A percentile compares a stretch with the other conserved stretches of the same genome.
phyloP scores from a whole-genome alignment of 2,113 vertebrate genomes.

The Enhydra lutris region DNA sequence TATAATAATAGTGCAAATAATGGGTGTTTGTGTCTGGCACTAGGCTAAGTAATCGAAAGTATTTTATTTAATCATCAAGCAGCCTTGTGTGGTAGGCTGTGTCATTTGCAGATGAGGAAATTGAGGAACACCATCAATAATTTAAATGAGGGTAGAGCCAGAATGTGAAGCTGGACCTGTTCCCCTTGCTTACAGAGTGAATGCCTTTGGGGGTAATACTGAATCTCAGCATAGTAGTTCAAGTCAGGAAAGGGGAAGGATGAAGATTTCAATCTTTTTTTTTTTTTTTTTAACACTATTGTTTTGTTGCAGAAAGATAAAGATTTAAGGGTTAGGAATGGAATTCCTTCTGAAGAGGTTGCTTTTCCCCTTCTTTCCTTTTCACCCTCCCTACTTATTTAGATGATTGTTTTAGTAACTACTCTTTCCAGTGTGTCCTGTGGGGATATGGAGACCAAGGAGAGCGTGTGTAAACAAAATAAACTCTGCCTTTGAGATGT shows the following conservation, averaged over 20 bases:
- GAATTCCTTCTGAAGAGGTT: not conserved
- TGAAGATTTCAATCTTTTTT: not conserved
- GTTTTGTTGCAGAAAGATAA: not conserved
- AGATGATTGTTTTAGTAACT: not conserved
- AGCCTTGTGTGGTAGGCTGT: not conserved
- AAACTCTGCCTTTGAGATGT: slow-evolving; percentile 4
- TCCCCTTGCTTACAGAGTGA: not conserved
- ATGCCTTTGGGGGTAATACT: not conserved
- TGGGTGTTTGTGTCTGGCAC: not conserved
- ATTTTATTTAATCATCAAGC: not conserved
- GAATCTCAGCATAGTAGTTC: not conserved
- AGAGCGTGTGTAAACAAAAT: not conserved
- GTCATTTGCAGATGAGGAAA: not conserved
- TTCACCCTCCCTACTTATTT: not conserved
- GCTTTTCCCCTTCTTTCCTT: not conserved
- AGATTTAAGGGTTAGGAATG: not conserved
- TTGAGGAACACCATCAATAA: slow-evolving; percentile 17
- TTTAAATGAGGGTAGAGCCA: not conserved
- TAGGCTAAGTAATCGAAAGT: not conserved
- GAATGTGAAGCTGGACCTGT: not conserved
- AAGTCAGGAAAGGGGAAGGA: not conserved
- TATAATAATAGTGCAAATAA: not conserved
- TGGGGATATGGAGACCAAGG: not conserved
- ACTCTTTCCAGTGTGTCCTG: not conserved
- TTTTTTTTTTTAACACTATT: not conserved